Evolutionary conservation across 2,797 vertebrate species (phyloP), one percentile per base, ranked within the genome.

Genomic region (Thripadectes ignobilis): DNA sequence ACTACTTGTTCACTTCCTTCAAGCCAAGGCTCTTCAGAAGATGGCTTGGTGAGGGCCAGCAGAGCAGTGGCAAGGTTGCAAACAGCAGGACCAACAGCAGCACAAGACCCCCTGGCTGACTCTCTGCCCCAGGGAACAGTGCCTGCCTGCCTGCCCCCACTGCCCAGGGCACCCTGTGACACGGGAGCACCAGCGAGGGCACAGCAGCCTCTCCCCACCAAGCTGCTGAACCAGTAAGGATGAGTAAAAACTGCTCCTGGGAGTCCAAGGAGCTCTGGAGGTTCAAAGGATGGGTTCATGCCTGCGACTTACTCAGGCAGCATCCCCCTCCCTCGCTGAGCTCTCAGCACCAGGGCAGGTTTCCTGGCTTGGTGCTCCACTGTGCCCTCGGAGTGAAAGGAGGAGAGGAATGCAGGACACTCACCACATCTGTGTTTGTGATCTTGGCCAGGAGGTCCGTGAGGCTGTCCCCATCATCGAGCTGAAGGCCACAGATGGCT

Each of bases 371-470:
- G 2, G 54, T 6, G 86, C 68, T 79, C 29, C 84, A 48, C n/a
- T 17, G 1, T 0, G 0, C 26, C 34, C 58, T 68, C 73, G 55
- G 49, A 92, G 57, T 52, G 62, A 80, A 95, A 93, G 38, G 41
- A 96, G 62, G 92, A 82, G 67, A 88, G 82, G 75, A 93, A 93
- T 65, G 67, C 10, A 19, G 9, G 71, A 93, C 95, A 98, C 99
- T 98, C 97, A 99, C 99, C 99, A 99, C 99, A 95, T 99, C 99
- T 34, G 98, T 99, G 98, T 98, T 99, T 95, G 99, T 99, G 98
- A 99, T 99, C 98, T 99, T 99, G 97, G 99, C 99, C 98, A 99
- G 97, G 95, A 99, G 98, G 89, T 99, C 98, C 0, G 98, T 99
- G 97, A 99, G 98, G 96, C 98, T 98, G 97, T 99, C 98, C 8